phyloP scores from a whole-genome alignment of 2,888 invertebrate genomes.

The Coelinius sp. region DNA sequence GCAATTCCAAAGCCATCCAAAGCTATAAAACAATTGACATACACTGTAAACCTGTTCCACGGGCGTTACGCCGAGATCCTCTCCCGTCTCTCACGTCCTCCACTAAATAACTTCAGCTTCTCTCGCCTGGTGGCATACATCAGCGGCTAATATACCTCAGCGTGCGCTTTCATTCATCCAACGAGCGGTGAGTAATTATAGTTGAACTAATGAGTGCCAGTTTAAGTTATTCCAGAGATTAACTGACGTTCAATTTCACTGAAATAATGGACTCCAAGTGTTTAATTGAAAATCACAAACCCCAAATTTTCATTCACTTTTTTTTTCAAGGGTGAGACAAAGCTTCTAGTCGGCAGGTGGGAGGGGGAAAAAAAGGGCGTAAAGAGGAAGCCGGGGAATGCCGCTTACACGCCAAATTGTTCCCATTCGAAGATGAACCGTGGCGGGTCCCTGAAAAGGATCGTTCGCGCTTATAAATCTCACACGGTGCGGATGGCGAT shows the following conservation, averaged over 20 bases:
- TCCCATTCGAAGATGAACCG: constrained; percentile 63
- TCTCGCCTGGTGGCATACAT: neutral
- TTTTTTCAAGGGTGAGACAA: neutral
- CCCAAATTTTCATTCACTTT: neutral
- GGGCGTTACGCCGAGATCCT: neutral
- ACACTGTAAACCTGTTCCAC: constrained; percentile 54
- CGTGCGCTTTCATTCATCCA: constrained; percentile 6
- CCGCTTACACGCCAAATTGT: constrained; percentile 62
- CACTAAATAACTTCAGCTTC: constrained; percentile 23
- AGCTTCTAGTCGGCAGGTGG: neutral
- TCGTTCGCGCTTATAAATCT: constrained; percentile 67
- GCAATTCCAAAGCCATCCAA: too few relatives aligned
- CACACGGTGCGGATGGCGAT: constrained; percentile 42
- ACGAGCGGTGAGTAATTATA: constrained; percentile 17
- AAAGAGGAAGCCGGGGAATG: constrained; percentile 34
- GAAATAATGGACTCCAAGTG: neutral
- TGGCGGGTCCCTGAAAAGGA: constrained; percentile 58
- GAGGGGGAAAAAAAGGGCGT: constrained; percentile 11
- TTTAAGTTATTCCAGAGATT: neutral
- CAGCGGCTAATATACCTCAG: neutral
- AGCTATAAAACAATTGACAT: constrained; percentile 57
- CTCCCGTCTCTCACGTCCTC: neutral
- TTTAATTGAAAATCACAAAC: neutral
- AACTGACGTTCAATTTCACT: neutral
- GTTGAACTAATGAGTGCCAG: constrained; percentile 17